phyloP scores from a whole-genome alignment of 2,113 vertebrate genomes.

The Barnardius zonarius region DNA sequence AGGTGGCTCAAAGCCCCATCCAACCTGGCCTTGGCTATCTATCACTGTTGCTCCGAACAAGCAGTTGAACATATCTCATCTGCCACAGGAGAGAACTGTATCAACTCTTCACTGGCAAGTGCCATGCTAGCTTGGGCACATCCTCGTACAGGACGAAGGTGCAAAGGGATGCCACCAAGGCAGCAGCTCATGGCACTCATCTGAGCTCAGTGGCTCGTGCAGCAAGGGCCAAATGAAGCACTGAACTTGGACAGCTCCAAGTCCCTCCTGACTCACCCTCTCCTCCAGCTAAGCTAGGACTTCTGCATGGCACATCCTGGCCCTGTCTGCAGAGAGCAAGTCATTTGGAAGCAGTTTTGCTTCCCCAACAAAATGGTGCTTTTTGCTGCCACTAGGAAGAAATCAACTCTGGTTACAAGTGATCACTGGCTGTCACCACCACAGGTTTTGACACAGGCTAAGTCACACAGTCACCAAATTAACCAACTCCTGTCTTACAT shows the following conservation, averaged over 20 bases:
- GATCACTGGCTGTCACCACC: background rate
- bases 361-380: background rate
- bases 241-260: background rate
- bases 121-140: background rate
- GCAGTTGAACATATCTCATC: background rate
- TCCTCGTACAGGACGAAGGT: background rate
- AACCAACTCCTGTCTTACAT: background rate
- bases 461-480: background rate
- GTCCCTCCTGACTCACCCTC: no score
- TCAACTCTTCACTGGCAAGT: background rate
- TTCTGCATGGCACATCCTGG: background rate
- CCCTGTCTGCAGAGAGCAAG: background rate
- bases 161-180: background rate
- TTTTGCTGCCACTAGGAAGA: background rate
- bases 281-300: background rate
- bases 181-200: background rate
- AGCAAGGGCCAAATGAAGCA: background rate
- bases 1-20: background rate
- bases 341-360: background rate
- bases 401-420: background rate
- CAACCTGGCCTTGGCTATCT: background rate
- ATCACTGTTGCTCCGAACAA: background rate
- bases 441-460: background rate
- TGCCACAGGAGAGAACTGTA: background rate
- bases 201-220: background rate